A percentile compares a stretch with the other conserved stretches of the same genome.
Evolutionary conservation across 1,140 invertebrate genomes (phyloP).

Genomic region (Nixonia krombeini): DNA sequence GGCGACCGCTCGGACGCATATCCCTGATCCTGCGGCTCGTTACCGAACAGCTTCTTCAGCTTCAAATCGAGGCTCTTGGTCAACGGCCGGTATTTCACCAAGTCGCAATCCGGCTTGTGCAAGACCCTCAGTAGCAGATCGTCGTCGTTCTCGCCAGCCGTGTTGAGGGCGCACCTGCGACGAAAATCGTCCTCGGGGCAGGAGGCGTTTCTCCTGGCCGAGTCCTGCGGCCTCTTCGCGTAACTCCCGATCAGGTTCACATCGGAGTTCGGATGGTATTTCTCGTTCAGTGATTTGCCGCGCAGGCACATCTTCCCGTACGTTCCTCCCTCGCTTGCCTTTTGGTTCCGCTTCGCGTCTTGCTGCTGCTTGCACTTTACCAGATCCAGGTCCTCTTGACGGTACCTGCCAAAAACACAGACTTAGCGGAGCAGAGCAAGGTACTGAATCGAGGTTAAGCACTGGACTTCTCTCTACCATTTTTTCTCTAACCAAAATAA

Average conservation of each 20-base stretch:
- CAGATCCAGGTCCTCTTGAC: slow-evolving; percentile 59
- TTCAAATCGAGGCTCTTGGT: slow-evolving; percentile 54
- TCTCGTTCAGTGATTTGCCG: slow-evolving; percentile 49
- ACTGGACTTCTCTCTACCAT: too few species aligned
- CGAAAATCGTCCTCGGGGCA: slow-evolving; percentile 47
- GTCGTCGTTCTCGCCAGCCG: slow-evolving; percentile 30
- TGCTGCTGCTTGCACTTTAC: slow-evolving; percentile 37
- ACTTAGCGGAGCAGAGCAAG: too few species aligned
- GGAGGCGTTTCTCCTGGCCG: slow-evolving; percentile 40
- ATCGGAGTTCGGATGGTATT: slow-evolving; percentile 56
- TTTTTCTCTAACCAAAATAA: too few species aligned
- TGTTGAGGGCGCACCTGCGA: slow-evolving; percentile 28
- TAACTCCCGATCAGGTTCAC: slow-evolving; percentile 61
- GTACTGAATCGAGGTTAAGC: too few species aligned
- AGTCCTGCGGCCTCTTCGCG: slow-evolving; percentile 57
- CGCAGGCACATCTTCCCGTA: slow-evolving; percentile 48
- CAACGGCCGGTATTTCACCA: slow-evolving; percentile 56
- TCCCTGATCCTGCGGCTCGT: slow-evolving; percentile 79
- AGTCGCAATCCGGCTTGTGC: slow-evolving; percentile 63
- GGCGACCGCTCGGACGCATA: slow-evolving; percentile 84
- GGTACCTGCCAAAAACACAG: slow-evolving; percentile 55
- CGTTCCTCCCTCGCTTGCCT: slow-evolving; percentile 32
- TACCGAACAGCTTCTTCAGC: slow-evolving; percentile 65
- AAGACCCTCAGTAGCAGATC: slow-evolving; percentile 54
- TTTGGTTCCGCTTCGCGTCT: slow-evolving; percentile 14